A percentile compares a stretch with the other conserved stretches of the same genome.
Evolutionary conservation across 23 tunicate species (phyloP).

Genomic region (Styela plicata): DNA sequence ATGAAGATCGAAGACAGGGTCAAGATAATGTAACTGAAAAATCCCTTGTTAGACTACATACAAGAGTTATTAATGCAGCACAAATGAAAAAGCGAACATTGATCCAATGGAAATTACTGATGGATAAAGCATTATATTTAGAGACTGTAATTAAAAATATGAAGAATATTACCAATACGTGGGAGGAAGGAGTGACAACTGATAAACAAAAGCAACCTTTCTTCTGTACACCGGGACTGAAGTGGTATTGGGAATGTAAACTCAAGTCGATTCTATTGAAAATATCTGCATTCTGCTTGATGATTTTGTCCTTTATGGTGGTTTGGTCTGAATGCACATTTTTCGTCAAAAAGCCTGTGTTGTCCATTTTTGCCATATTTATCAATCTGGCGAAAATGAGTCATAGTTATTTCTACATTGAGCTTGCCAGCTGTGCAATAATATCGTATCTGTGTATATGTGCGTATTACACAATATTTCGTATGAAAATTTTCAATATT

Average conservation of each 20-base stretch:
- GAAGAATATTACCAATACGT: background rate
- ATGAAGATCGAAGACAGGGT: constrained; percentile 37
- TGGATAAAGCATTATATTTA: constrained; percentile 66
- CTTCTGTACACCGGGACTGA: constrained; percentile 8
- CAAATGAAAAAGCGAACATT: constrained; percentile 74
- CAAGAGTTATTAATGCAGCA: constrained; percentile 56
- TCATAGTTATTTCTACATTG: constrained; percentile 83
- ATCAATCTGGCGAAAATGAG: constrained; percentile 61
- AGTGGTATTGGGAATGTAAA: constrained; percentile 90
- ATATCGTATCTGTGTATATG: constrained; percentile 95
- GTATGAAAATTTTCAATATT: constrained; percentile 91
- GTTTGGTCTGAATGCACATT: constrained; percentile 99
- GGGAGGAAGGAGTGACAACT: background rate
- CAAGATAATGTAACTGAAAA: constrained; percentile 52
- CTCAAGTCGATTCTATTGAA: constrained; percentile 48
- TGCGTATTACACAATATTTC: constrained; percentile 96
- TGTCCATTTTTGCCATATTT: constrained; percentile 95
- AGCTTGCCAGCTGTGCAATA: constrained; percentile 76
- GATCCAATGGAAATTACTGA: constrained; percentile 78
- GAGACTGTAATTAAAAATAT: constrained; percentile 61
- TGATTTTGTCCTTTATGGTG: constrained; percentile 75
- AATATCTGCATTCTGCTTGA: constrained; percentile 46
- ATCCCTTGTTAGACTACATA: constrained; percentile 50
- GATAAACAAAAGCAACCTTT: background rate
- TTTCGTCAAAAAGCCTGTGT: constrained; percentile 79